These are phyloP conservation scores for Microcebus murinus DNA, from an alignment of 2,113 vertebrate genomes.

Conservation along the genomic window DNA sequence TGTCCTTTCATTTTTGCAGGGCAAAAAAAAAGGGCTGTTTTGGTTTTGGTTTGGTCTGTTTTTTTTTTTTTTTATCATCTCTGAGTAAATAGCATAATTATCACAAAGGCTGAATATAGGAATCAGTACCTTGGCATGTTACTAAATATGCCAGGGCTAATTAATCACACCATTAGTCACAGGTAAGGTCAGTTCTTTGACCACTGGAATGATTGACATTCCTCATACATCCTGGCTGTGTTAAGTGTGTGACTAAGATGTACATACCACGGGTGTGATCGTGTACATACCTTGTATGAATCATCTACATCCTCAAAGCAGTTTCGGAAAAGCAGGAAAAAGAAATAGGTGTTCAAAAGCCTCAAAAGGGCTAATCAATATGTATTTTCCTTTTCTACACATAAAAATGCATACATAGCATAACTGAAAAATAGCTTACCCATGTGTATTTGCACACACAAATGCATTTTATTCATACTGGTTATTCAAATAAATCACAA, in stretches of 20 bases:
- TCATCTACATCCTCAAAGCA: slow-evolving; percentile 65
- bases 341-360: slow-evolving; percentile 43
- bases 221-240: slow-evolving; percentile 67
- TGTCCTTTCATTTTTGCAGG: slow-evolving; percentile 51
- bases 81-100: slow-evolving; percentile 49
- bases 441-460: slow-evolving; percentile 7
- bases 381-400: slow-evolving; percentile 64
- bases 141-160: slow-evolving; percentile 43
- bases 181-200: slow-evolving; percentile 79
- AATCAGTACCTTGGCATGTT: slow-evolving; percentile 36
- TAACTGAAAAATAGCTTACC: slow-evolving; percentile 62
- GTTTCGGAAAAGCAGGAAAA: slow-evolving; percentile 34
- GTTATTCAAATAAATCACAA: slow-evolving; percentile 45
- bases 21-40: slow-evolving; percentile 52
- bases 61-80: slow-evolving; percentile 47
- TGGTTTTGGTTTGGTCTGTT: not conserved
- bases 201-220: slow-evolving; percentile 46
- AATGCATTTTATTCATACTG: slow-evolving; percentile 48
- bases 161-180: slow-evolving; percentile 55
- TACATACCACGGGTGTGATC: slow-evolving; percentile 74
- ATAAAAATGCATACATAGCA: slow-evolving; percentile 46
- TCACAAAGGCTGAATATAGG: slow-evolving; percentile 51
- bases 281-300: slow-evolving; percentile 80
- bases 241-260: slow-evolving; percentile 64
- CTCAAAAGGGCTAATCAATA: slow-evolving; percentile 55